Evolutionary conservation across 2,797 vertebrate genomes (phyloP).

Genomic region (Sardinella longiceps): DNA sequence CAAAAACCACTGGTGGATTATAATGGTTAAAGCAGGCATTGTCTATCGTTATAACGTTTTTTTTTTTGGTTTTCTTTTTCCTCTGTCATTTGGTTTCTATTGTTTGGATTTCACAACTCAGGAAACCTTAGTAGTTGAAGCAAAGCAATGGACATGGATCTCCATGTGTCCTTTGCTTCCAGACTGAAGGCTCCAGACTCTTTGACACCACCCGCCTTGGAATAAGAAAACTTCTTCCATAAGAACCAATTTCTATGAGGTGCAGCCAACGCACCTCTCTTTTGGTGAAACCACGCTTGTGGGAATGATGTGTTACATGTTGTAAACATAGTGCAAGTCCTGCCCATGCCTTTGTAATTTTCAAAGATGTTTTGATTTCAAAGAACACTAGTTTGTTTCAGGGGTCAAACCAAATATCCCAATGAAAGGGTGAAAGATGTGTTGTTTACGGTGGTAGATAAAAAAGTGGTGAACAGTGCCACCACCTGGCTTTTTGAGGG

Average conservation of each 20-base stretch:
- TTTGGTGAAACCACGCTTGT: background rate
- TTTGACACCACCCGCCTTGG: conserved; percentile 42
- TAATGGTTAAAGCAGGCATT: conserved; percentile 36
- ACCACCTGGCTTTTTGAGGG: conserved; percentile 48
- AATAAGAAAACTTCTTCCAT: conserved; percentile 37
- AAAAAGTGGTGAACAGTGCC: conserved; percentile 21
- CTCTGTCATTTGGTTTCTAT: conserved; percentile 69
- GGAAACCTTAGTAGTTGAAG: conserved; percentile 65
- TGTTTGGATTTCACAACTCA: conserved; percentile 76
- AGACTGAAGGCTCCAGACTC: background rate
- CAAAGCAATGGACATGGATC: conserved; percentile 52
- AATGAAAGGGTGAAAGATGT: background rate
- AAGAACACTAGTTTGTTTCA: conserved; percentile 2
- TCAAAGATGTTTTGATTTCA: background rate
- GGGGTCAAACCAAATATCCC: conserved; percentile 11
- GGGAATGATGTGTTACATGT: background rate
- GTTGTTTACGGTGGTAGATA: conserved; percentile 30
- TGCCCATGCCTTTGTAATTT: conserved; percentile 3
- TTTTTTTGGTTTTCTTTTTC: conserved; percentile 57
- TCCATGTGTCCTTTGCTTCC: conserved; percentile 31
- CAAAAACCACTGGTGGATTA: conserved; percentile 7
- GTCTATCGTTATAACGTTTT: conserved; percentile 41
- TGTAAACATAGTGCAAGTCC: conserved; percentile 9
- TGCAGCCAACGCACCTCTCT: conserved; percentile 42
- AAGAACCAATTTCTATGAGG: conserved; percentile 35